Conservation (phyloP, 2,113 vertebrate genomes). For the Petrocephalus zakoni region DNA sequence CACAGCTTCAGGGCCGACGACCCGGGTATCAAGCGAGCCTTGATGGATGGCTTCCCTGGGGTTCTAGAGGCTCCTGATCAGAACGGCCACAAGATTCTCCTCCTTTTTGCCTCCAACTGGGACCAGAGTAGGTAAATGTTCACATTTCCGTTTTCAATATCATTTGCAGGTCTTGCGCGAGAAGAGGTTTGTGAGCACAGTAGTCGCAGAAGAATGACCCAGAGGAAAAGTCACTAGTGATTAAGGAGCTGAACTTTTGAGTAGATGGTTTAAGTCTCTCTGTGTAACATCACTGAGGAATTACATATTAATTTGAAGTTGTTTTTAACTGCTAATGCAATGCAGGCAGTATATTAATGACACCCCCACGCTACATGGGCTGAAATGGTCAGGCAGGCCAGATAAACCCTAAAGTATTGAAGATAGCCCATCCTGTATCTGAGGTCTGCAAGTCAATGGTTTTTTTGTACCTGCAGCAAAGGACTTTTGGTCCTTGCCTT, state of each 20-base stretch:
- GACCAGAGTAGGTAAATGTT: slow-evolving; percentile 83
- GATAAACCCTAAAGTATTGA: background rate
- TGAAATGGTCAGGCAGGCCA: background rate
- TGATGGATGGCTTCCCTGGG: slow-evolving; percentile 74
- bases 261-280: background rate
- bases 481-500: background rate
- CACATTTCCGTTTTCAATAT: background rate
- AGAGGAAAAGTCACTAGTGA: background rate
- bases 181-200: background rate
- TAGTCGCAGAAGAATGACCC: background rate
- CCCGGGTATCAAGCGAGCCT: slow-evolving; percentile 72
- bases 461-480: background rate
- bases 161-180: background rate
- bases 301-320: background rate
- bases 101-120: slow-evolving; percentile 80
- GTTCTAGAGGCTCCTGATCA: slow-evolving; percentile 71
- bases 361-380: background rate
- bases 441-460: background rate
- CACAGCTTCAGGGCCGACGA: slow-evolving; percentile 79
- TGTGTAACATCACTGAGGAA: background rate
- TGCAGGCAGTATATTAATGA: background rate
- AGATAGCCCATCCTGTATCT: background rate
- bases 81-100: slow-evolving; percentile 74
- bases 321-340: background rate
- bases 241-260: background rate